Base-by-base conservation (phyloP, 2,113 vertebrate genomes). In the Gadus chalcogrammus region DNA sequence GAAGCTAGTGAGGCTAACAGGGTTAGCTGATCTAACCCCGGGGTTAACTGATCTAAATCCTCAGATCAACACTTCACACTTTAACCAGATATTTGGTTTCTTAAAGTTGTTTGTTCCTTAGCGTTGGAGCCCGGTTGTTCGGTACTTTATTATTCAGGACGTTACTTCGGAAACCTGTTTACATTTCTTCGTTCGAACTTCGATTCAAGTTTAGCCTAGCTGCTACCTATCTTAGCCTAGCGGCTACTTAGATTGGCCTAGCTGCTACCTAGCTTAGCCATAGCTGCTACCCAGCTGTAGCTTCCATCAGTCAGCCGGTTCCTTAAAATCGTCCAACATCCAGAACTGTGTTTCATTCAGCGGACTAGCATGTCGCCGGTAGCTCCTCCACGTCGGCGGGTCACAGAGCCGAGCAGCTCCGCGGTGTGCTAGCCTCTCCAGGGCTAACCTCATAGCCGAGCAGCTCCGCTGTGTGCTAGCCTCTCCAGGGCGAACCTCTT, bases 271-370 rank as follows among this genome's bases (percentile, higher is more conserved):
- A 90, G 86, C 88, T 85, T 20, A 20, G 20, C 20, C 20, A 20
- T 20, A 16, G 24, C 71, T 11, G 38, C 15, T 65, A 72, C 28
- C 79, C 88, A 90, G 86, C 88, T 85, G 83, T 73, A 69, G 85
- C 85, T 84, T 75, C 79, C 75, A 20, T n/a, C 61, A 52, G 79
- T 76, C 81, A 73, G 73, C 69, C 8, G 71, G 65, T 60, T 75
- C 77, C 71, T 81, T 71, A 12, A 76, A 80, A 80, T 73, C 52
- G 79, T 82, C 68, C 59, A 82, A 86, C 83, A 83, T 85, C 84
- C 82, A 71, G 84, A 63, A 76, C 79, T 64, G 68, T 77, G 35
- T 82, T 84, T 67, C 79, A 76, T 78, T 81, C 69, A 82, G 80
- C 76, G 35, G 65, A 71, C 67, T 82, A 74, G 74, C 69, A 9